These are phyloP conservation scores for Pipistrellus pygmaeus DNA, from an alignment of 2,797 vertebrate genomes.

Conservation along the genomic window DNA sequence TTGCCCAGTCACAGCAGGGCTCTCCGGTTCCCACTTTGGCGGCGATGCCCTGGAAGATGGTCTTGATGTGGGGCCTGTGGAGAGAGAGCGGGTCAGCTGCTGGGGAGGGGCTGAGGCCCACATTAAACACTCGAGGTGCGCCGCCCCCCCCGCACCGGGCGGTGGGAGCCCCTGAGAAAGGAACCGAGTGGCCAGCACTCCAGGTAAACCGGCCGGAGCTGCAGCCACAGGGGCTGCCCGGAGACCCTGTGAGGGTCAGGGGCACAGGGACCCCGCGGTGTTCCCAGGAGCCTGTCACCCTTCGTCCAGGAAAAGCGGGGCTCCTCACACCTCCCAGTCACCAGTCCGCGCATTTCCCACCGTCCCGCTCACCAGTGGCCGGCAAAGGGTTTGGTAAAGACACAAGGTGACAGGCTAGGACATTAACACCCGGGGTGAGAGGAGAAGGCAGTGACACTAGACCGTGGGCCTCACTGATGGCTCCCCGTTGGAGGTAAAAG, in stretches of 20 bases:
- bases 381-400: background rate
- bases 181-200: background rate
- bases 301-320: background rate
- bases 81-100: slow-evolving; percentile 66
- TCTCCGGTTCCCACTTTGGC: slow-evolving; percentile 98
- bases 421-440: background rate
- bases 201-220: background rate
- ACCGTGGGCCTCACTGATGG: background rate
- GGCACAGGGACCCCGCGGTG: rapidly evolving
- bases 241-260: background rate
- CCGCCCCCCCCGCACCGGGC: rapidly evolving
- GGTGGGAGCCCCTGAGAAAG: background rate
- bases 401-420: background rate
- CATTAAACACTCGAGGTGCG: rapidly evolving
- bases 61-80: slow-evolving; percentile 96
- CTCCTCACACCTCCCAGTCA: rapidly evolving
- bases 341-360: background rate
- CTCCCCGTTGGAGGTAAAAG: no score
- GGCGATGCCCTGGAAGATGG: slow-evolving; percentile 97
- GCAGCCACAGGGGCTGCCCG: rapidly evolving
- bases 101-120: background rate
- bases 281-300: background rate
- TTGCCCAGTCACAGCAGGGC: slow-evolving; percentile 98
- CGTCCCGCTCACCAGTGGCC: background rate
- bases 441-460: background rate